These are phyloP conservation scores for Boloria euphrosyne DNA, from an alignment of 2,888 invertebrate genomes.

Conservation along the genomic window DNA sequence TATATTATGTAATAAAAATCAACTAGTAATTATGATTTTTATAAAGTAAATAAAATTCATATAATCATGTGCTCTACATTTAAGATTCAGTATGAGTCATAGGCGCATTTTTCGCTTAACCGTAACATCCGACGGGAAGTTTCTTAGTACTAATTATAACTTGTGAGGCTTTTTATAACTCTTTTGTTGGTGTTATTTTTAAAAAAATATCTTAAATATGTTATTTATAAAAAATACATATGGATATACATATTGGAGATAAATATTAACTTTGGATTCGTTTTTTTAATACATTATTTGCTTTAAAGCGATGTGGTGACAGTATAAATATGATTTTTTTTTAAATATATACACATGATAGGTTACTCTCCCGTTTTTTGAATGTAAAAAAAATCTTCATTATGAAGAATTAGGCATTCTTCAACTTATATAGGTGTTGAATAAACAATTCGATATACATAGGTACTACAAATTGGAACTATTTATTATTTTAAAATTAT, in stretches of 20 bases:
- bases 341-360: too few species aligned
- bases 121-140: conserved; percentile 64
- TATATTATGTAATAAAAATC: not conserved
- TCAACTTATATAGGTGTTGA: too few species aligned
- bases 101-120: conserved; percentile 76
- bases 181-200: not conserved
- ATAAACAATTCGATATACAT: too few species aligned
- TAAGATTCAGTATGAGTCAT: conserved; percentile 44
- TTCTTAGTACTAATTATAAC: conserved; percentile 15
- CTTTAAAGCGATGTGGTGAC: not conserved
- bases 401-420: not conserved
- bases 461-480: conserved; percentile 4
- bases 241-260: not conserved
- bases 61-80: conserved; percentile 19
- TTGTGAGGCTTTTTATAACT: not conserved
- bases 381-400: not conserved
- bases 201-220: not conserved
- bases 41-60: not conserved
- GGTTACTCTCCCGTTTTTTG: too few species aligned
- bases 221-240: not conserved
- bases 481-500: not conserved
- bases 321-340: too few species aligned
- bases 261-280: not conserved
- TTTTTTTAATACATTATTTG: not conserved
- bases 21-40: not conserved